Percentiles rank a stretch among this genome's conserved stretches.
These are phyloP conservation scores for Campoletis raptor DNA, from an alignment of 2,888 invertebrate genomes.

Conservation along the genomic window DNA sequence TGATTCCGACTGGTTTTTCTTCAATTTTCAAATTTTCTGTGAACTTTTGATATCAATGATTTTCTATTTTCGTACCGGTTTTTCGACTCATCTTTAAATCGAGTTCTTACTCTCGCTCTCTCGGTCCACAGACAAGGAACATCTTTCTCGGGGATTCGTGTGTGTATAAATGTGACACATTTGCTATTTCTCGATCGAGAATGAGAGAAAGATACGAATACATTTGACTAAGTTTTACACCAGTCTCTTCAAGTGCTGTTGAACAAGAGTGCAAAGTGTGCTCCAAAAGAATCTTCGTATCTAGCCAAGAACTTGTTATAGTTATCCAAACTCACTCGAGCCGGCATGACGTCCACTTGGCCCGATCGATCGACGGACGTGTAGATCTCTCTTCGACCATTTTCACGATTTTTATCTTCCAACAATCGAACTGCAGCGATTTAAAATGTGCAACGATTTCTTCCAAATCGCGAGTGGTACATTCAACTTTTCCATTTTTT, in stretches of 20 bases:
- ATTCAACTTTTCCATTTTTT: background rate
- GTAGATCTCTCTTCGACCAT: background rate
- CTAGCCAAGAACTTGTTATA: slow-evolving; percentile 28
- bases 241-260: slow-evolving; percentile 35
- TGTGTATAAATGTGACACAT: slow-evolving; percentile 57
- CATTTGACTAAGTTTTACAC: background rate
- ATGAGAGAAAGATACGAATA: slow-evolving; percentile 5
- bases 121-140: slow-evolving; percentile 1
- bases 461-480: background rate
- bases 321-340: slow-evolving; percentile 26
- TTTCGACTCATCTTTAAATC: slow-evolving; percentile 21
- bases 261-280: slow-evolving; percentile 25
- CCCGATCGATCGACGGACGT: background rate
- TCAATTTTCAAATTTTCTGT: background rate
- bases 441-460: background rate
- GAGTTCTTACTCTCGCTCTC: slow-evolving; percentile 32
- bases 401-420: background rate
- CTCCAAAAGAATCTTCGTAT: slow-evolving; percentile 36
- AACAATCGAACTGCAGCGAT: background rate
- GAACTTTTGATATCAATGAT: background rate
- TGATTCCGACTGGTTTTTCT: background rate
- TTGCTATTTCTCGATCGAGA: slow-evolving; percentile 67
- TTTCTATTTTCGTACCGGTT: slow-evolving; percentile 39
- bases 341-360: slow-evolving; percentile 20
- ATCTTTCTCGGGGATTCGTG: slow-evolving; percentile 45